These are phyloP conservation scores for Yoshiicerus persimilis DNA, from an alignment of 1,140 invertebrate genomes.

Conservation along the genomic window DNA sequence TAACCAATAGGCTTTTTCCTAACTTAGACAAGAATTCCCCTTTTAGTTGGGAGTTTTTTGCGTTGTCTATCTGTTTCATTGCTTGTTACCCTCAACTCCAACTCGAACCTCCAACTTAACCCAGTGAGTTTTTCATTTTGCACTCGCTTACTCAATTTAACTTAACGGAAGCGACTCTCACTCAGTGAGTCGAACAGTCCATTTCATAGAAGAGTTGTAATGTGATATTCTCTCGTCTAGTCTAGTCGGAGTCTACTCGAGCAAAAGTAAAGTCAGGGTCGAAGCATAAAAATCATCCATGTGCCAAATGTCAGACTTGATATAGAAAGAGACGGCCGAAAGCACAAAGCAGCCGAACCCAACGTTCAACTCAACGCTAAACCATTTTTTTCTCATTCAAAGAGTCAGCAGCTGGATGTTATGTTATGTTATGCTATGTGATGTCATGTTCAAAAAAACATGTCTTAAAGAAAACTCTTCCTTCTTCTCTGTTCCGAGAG, in stretches of 20 bases:
- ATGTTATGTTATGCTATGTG: background rate
- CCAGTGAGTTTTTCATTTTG: background rate
- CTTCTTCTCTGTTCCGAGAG: background rate
- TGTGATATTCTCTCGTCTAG: background rate
- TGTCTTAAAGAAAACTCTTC: background rate
- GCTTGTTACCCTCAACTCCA: background rate
- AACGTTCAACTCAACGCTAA: background rate
- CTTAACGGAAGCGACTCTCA: background rate
- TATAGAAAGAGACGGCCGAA: constrained; percentile 15
- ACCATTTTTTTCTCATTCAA: constrained; percentile 18
- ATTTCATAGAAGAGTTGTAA: background rate
- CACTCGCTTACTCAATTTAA: background rate
- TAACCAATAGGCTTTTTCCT: background rate
- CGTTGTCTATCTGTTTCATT: background rate
- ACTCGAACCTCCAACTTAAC: background rate
- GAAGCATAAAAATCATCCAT: constrained; percentile 46
- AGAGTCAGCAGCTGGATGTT: background rate
- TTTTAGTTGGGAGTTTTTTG: background rate
- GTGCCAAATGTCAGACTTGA: constrained; percentile 47
- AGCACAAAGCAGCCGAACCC: background rate
- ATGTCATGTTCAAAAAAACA: constrained; percentile 21
- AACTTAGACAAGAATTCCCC: background rate
- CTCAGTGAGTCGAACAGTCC: background rate
- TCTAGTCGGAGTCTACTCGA: background rate
- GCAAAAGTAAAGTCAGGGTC: constrained; percentile 27